Evolutionary conservation across 1,140 invertebrate species (phyloP), one percentile per base, ranked within the genome.

Genomic region (Semibalanus balanoides): DNA sequence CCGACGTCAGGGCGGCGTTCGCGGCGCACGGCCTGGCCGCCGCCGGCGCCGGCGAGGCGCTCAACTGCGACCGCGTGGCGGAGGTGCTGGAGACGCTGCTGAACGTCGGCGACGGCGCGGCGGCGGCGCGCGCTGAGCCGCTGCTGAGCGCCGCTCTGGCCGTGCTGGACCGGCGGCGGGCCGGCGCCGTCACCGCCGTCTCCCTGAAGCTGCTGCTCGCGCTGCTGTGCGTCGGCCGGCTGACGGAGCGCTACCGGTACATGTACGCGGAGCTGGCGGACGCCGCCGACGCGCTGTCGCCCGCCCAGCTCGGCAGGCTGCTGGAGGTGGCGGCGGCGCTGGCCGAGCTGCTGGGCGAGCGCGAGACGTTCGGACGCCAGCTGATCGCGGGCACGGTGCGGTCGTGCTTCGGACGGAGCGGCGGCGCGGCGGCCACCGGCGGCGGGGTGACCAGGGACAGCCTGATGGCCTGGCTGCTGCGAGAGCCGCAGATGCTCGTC

Each of bases 181-280:
- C 80, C 77, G 84, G 85, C 29, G 84, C 81, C 81, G 82, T 88
- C 74, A 83, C 83, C 79, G 86, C 90, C 0, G 78, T 87, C 73
- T 86, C 87, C 78, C 85, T 87, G 1, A 90, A 90, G 83, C 84
- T 88, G 0, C 81, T 87, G 9, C 82, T 91, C n/a, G 87, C 86
- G 35, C 82, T 89, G 31, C 80, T 91, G 75, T 88, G 88, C 80
- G 85, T 85, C 75, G 87, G 86, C 69, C 82, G 85, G n/a, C 82
- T 88, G n/a, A 80, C 83, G 51, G 88, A 89, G 69, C 88, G 90
- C 81, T 89, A 90, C 84, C 82, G 84, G 77, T 90, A 87, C 69
- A 83, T 91, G 51, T 89, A 89, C 78, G 84, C 85, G 76, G 86
- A 88, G 78, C 84, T 88, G 78, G 86, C 88, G 30, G 89, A 90